Base-by-base conservation (phyloP, 1,140 invertebrate genomes). In the Philotrypesis tridentata region DNA sequence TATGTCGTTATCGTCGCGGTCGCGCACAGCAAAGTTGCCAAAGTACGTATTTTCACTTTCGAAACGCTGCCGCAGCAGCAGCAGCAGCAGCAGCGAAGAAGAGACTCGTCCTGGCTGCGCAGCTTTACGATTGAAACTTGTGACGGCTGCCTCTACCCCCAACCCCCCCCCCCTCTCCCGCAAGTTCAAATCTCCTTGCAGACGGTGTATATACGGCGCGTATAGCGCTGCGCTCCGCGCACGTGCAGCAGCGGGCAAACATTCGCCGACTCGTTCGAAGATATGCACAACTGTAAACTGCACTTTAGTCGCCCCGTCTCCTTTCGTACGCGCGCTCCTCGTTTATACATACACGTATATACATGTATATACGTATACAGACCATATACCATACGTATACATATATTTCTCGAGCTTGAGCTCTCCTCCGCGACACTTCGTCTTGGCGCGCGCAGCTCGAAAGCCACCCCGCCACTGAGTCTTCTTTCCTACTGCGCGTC, bases 201-300 rank as follows among this genome's bases (percentile, higher is more conserved):
- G 48, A 55, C 48, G n/a, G 48, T 55, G n/a, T n/a, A n/a, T n/a
- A n/a, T n/a, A n/a, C n/a, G n/a, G n/a, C n/a, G n/a, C n/a, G n/a
- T n/a, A n/a, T n/a, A 65, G 63, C 63, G 11, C 17, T n/a, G 27
- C 21, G n/a, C 37, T 25, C 14, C 17, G 43, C 33, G 40, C 8
- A 8, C 5, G 9, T 27, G 61, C 72, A 61, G 33, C 80, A 63
- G 68, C 82, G 76, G 76, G 71, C 79, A 83, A 83, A 83, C 76
- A 82, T 83, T 81, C 71, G 79, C 79, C 79, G 31, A n/a, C 79
- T 43, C 68, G 77, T 83, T 81, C 85, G 77, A 85, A 86, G 85
- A 86, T 84, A 87, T 83, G 84, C 83, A 83, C 82, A 87, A 87
- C 85, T 88, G 85, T 84, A 86, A 87, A 87, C 86, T 87, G 87